phyloP scores from a whole-genome alignment of 2,797 vertebrate species.

The Leucoraja ocellata region DNA sequence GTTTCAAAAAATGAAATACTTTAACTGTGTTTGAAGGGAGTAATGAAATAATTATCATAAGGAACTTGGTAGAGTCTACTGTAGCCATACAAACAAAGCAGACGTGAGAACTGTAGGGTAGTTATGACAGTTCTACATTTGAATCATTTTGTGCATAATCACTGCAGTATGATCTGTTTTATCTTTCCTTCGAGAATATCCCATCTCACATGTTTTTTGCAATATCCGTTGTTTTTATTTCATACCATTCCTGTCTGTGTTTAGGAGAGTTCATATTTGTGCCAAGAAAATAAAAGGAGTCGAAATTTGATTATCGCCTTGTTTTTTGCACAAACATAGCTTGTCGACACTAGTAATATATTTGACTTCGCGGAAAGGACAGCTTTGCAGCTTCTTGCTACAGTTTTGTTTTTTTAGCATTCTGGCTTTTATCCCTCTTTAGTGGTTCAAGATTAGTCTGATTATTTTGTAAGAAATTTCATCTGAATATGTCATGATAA shows the following conservation, averaged over 20 bases:
- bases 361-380: not conserved
- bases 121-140: not conserved
- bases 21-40: not conserved
- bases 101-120: not conserved
- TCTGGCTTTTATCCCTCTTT: not conserved
- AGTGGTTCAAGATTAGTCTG: not conserved
- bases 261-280: not conserved
- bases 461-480: not conserved
- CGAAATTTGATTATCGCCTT: not conserved
- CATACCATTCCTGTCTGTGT: not conserved
- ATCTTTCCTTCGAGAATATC: not conserved
- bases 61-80: not conserved
- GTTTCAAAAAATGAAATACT: not conserved
- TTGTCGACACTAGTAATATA: not conserved
- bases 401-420: not conserved
- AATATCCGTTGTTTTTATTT: slow-evolving; percentile 13
- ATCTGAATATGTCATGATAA: too few relatives aligned
- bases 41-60: not conserved
- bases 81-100: not conserved
- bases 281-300: slow-evolving; percentile 8
- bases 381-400: not conserved
- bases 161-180: not conserved
- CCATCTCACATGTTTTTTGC: not conserved
- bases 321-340: not conserved
- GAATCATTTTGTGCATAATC: not conserved